Conservation (phyloP, 1,140 invertebrate genomes). For the Drosophila rhopaloa region DNA sequence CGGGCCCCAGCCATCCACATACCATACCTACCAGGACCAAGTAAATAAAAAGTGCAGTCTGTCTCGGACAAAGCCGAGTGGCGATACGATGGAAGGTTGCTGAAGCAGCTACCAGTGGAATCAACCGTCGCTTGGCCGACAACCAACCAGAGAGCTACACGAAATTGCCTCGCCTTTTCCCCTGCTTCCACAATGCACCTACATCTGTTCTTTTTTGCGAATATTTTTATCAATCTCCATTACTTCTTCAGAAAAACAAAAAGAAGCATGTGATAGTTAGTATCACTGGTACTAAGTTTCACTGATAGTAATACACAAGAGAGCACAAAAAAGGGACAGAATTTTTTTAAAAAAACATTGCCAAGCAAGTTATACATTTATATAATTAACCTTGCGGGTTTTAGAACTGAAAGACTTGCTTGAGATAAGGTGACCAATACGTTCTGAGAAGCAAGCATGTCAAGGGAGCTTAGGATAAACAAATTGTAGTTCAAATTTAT, state of each 20-base stretch:
- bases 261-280: too few relatives aligned
- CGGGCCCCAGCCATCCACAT: conserved; percentile 1
- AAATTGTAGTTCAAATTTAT: too few relatives aligned
- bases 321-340: too few relatives aligned
- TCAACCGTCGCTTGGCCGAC: conserved; percentile 42
- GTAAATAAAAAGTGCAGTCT: conserved; percentile 61
- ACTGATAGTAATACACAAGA: too few relatives aligned
- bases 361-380: too few relatives aligned
- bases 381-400: too few relatives aligned
- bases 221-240: neutral
- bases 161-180: conserved; percentile 4
- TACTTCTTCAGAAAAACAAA: neutral
- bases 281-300: too few relatives aligned
- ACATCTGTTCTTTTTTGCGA: conserved; percentile 4
- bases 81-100: conserved; percentile 50
- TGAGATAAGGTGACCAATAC: too few relatives aligned
- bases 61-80: conserved; percentile 46
- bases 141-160: conserved; percentile 67
- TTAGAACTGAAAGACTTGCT: too few relatives aligned
- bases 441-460: too few relatives aligned
- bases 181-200: conserved; percentile 5
- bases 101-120: conserved; percentile 35
- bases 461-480: too few relatives aligned
- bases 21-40: conserved; percentile 16
- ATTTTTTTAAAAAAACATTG: too few relatives aligned